phyloP scores from a whole-genome alignment of 2,113 vertebrate species.

The Dicrurus megarhynchus region DNA sequence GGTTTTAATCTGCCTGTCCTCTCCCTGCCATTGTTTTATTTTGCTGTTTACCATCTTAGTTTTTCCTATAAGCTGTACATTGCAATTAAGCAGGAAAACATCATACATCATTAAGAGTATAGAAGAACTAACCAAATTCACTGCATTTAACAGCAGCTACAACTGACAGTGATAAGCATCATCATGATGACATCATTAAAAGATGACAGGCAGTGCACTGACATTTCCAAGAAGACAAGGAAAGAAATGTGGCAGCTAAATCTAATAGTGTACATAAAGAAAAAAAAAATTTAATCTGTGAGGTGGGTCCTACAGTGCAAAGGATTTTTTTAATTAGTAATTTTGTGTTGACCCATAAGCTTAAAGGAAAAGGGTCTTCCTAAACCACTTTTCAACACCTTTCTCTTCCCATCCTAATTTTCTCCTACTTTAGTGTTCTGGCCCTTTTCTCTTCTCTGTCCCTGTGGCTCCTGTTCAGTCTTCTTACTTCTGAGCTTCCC shows the following conservation, averaged over 20 bases:
- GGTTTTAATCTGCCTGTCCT: background rate
- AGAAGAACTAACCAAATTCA: background rate
- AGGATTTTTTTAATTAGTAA: background rate
- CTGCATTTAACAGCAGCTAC: background rate
- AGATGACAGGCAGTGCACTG: background rate
- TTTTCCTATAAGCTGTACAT: background rate
- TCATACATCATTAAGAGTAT: background rate
- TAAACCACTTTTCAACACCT: background rate
- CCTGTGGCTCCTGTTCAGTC: background rate
- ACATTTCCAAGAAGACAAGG: background rate
- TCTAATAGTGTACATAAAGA: background rate
- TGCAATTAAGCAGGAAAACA: background rate
- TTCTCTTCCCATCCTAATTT: background rate
- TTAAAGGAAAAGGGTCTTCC: background rate
- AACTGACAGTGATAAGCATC: background rate
- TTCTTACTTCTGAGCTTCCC: background rate
- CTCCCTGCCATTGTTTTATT: background rate
- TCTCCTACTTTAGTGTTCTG: background rate
- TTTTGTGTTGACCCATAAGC: background rate
- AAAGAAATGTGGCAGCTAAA: background rate
- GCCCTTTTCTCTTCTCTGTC: background rate
- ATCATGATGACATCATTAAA: background rate
- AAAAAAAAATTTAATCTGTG: background rate
- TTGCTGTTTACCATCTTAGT: background rate
- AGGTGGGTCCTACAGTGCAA: background rate